These are phyloP conservation scores for Ivindomyrus marchei DNA, from an alignment of 2,113 vertebrate species.

Conservation along the genomic window DNA sequence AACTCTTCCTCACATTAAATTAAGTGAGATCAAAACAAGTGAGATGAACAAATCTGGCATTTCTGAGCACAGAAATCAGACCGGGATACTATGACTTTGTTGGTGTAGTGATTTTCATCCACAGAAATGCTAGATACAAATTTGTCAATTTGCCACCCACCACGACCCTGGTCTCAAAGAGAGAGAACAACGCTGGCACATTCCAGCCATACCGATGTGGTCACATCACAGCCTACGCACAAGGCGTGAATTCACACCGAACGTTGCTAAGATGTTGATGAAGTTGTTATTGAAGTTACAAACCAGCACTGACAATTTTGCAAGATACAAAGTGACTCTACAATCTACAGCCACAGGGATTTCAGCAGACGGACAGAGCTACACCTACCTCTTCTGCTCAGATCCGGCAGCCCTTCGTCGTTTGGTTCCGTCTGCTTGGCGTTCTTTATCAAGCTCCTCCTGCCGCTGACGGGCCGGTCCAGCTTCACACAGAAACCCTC, in stretches of 20 bases:
- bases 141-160: neutral
- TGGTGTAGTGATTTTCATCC: neutral
- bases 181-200: neutral
- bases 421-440: conserved; percentile 33
- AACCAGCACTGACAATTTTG: neutral
- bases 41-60: neutral
- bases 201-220: neutral
- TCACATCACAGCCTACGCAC: neutral
- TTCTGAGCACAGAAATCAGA: neutral
- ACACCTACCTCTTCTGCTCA: conserved; percentile 16
- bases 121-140: neutral
- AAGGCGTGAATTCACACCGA: neutral
- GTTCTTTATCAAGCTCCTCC: conserved; percentile 56
- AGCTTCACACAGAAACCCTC: conserved; percentile 44
- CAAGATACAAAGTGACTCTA: neutral
- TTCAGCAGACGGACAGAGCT: neutral
- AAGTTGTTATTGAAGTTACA: neutral
- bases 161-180: neutral
- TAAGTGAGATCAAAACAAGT: neutral
- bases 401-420: conserved; percentile 25
- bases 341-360: neutral
- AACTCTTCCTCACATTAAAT: neutral
- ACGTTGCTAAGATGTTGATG: neutral
- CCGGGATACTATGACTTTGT: neutral
- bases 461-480: conserved; percentile 64